phyloP scores from a whole-genome alignment of 2,888 invertebrate genomes.

The Pyrocoelia pectoralis region DNA sequence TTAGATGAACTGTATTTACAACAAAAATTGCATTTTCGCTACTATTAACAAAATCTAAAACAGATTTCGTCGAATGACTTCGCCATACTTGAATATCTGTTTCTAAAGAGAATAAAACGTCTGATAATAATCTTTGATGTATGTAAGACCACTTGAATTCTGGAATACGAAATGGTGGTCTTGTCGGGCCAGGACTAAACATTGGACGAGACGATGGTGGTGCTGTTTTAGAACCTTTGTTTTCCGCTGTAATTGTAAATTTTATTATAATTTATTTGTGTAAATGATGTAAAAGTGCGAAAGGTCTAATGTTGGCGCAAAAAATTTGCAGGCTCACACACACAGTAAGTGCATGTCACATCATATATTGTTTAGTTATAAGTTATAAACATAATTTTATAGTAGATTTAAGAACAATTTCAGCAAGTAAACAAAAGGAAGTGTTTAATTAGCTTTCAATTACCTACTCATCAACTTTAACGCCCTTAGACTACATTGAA shows the following conservation, averaged over 20 bases:
- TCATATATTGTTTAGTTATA: too few species aligned
- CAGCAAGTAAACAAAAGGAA: too few species aligned
- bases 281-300: too few species aligned
- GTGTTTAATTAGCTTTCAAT: too few species aligned
- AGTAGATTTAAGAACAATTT: too few species aligned
- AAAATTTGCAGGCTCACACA: too few species aligned
- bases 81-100: slow-evolving; percentile 93
- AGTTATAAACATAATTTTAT: too few species aligned
- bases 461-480: too few species aligned
- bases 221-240: slow-evolving; percentile 68
- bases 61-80: slow-evolving; percentile 95
- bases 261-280: background rate
- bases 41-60: slow-evolving; percentile 97
- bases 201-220: slow-evolving; percentile 79
- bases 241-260: slow-evolving; percentile 51
- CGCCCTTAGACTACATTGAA: too few species aligned
- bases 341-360: too few species aligned
- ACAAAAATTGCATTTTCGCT: slow-evolving; percentile 99
- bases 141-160: slow-evolving; percentile 99
- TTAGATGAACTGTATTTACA: slow-evolving; percentile 98
- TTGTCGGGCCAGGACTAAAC: slow-evolving; percentile 92
- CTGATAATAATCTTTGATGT: slow-evolving; percentile 94
- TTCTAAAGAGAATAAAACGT: slow-evolving; percentile 95
- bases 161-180: slow-evolving; percentile 97
- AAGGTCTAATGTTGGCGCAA: too few species aligned